Conservation (phyloP, 2,888 invertebrate species). For the Thelaira solivaga region DNA sequence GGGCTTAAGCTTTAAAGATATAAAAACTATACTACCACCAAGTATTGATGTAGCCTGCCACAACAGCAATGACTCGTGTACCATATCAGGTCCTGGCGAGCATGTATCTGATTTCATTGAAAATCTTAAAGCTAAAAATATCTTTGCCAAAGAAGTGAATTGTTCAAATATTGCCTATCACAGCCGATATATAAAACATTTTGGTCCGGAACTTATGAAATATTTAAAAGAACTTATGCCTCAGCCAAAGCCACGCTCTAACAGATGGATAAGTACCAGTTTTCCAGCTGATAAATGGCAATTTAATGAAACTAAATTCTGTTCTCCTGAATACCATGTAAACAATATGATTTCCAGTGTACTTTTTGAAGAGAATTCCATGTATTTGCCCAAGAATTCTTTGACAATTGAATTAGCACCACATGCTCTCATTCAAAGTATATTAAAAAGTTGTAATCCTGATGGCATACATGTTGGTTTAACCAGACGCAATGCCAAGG, state of each 20-base stretch:
- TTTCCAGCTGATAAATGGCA: constrained; percentile 86
- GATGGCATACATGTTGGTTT: constrained; percentile 80
- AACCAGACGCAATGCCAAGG: constrained; percentile 80
- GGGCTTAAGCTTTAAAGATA: constrained; percentile 81
- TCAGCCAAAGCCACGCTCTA: constrained; percentile 82
- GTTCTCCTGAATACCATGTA: constrained; percentile 91
- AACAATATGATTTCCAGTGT: constrained; percentile 85
- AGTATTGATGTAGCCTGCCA: constrained; percentile 92
- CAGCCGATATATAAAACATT: constrained; percentile 86
- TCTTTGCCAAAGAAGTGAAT: constrained; percentile 90
- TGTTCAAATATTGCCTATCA: constrained; percentile 94
- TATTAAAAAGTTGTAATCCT: constrained; percentile 80
- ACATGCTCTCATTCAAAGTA: constrained; percentile 83
- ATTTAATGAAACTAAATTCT: constrained; percentile 80
- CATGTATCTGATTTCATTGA: constrained; percentile 82
- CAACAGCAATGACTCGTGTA: constrained; percentile 90
- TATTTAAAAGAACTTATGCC: constrained; percentile 83
- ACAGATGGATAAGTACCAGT: constrained; percentile 91
- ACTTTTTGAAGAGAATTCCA: constrained; percentile 81
- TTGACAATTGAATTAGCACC: constrained; percentile 84
- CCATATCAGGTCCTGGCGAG: constrained; percentile 91
- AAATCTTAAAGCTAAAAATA: constrained; percentile 82
- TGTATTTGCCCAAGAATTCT: constrained; percentile 81
- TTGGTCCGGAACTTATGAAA: constrained; percentile 82
- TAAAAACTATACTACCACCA: constrained; percentile 81